Percentiles rank a stretch among this genome's conserved stretches.
These are phyloP conservation scores for Trididemnum miniatum DNA, from an alignment of 23 tunicate genomes.

Conservation along the genomic window DNA sequence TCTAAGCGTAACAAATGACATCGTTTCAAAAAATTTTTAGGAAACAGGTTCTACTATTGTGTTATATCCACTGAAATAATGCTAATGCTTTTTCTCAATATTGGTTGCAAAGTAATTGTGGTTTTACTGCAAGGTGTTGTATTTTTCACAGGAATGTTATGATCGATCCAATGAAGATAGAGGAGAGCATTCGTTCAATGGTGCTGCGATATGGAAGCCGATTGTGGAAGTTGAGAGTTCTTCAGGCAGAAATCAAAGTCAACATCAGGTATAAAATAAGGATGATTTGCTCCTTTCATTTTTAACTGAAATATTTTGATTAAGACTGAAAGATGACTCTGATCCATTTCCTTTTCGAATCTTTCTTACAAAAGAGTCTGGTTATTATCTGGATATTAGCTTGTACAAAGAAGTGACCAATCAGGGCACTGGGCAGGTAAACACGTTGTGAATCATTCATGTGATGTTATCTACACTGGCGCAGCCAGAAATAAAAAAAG, in stretches of 20 bases:
- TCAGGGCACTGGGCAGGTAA: slow-evolving; percentile 85
- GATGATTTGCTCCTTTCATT: no score
- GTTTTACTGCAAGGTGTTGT: background rate
- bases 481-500: no score
- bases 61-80: background rate
- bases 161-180: slow-evolving; percentile 86
- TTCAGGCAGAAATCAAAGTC: slow-evolving; percentile 99
- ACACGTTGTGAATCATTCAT: no score
- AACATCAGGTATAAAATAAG: no score
- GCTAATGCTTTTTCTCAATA: background rate
- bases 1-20: no score
- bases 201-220: slow-evolving; percentile 97
- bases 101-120: no score
- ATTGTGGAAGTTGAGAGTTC: slow-evolving; percentile 95
- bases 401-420: slow-evolving; percentile 92
- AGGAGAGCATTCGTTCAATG: slow-evolving; percentile 91
- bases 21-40: no score
- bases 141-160: slow-evolving; percentile 55
- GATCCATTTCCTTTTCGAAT: slow-evolving; percentile 84
- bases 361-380: slow-evolving; percentile 92
- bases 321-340: slow-evolving; percentile 68
- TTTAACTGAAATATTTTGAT: no score
- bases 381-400: slow-evolving; percentile 91
- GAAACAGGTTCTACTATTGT: no score
- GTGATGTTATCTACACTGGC: no score